Base-by-base conservation (phyloP, 1,140 invertebrate species). In the Reticulitermes speratus region DNA sequence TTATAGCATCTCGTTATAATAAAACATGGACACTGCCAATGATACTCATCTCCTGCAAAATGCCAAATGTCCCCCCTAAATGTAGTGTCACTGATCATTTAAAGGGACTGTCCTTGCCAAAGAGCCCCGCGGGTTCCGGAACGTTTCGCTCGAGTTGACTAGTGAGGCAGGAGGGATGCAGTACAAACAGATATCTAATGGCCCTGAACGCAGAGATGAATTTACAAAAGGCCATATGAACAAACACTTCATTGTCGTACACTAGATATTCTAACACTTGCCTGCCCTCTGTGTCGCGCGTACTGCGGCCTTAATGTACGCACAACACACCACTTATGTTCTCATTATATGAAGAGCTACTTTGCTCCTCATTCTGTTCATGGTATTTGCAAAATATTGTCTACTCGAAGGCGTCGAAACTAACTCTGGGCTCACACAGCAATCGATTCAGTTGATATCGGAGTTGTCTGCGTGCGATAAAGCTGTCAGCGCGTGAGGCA, bases 171-270 rank as follows among this genome's bases (percentile, higher is more conserved):
- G 59, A 7, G 21, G 59, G 59, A 23, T n/a, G 8, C 65, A 75
- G n/a, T 75, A 75, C 65, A 75, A 75, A 75, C 65, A 75, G 65
- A 30, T 25, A 30, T 75, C 65, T 75, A 75, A 75, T 75, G 65
- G n/a, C 65, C 7, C 25, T 9, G 65, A 75, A 75, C 65, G 65
- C 65, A 75, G 59, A 75, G 65, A 75, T 75, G 65, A 30, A 8
- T 25, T 9, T 30, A 75, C 65, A n/a, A 75, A 30, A 75, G 25
- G 14, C 65, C 9, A 75, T 30, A 25, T 75, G 65, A 75, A 11
- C 65, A 16, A 55, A 55, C 52, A 55, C 52, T 55, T 55, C 65
- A 75, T 30, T 75, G n/a, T 75, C 65, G n/a, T 30, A 30, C n/a
- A 8, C 25, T 30, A 25, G 65, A 75, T 1, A n/a, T 30, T 75